phyloP scores from a whole-genome alignment of 2,797 vertebrate genomes.

The Peromyscus melanophrys region DNA sequence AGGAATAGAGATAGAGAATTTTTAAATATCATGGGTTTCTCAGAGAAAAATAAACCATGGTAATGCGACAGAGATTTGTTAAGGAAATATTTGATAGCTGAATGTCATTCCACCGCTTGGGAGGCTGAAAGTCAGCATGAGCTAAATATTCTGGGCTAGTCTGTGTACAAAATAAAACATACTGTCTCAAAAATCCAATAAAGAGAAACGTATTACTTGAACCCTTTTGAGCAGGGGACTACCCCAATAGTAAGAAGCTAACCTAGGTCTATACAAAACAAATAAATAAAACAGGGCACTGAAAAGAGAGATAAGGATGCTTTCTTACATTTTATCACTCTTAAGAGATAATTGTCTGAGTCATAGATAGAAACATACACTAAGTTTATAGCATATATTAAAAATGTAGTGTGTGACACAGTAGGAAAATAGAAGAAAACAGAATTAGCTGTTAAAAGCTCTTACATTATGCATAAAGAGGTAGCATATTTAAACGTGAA shows the following conservation, averaged over 20 bases:
- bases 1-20: not conserved
- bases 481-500: not conserved
- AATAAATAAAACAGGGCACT: not conserved
- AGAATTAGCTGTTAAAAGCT: not conserved
- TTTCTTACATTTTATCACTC: not conserved
- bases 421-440: not conserved
- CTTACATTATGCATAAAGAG: not conserved
- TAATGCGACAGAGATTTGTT: not conserved
- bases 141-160: not conserved
- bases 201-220: not conserved
- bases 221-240: not conserved
- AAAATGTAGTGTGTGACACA: not conserved
- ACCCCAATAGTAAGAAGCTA: not conserved
- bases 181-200: not conserved
- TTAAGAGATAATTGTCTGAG: not conserved
- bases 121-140: not conserved
- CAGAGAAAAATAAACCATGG: not conserved
- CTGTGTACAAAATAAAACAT: not conserved
- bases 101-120: not conserved
- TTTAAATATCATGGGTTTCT: not conserved
- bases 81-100: not conserved
- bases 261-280: not conserved
- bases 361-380: not conserved
- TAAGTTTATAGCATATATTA: not conserved
- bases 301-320: not conserved